These are phyloP conservation scores for Calameuta pallipes DNA, from an alignment of 2,888 invertebrate genomes.

Conservation along the genomic window DNA sequence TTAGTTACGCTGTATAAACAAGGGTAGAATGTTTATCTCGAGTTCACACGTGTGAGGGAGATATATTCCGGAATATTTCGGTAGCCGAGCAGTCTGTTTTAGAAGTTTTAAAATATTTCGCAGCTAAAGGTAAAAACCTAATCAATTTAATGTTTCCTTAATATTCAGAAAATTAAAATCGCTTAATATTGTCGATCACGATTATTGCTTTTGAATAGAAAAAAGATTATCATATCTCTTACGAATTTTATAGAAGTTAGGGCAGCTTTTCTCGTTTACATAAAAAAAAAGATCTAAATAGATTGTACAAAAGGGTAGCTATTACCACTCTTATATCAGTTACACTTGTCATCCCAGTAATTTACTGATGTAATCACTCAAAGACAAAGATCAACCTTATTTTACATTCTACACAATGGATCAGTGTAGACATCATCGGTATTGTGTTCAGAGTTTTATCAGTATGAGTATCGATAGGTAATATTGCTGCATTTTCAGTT, in stretches of 20 bases:
- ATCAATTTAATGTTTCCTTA: not conserved
- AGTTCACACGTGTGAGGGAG: not conserved
- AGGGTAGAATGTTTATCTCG: not conserved
- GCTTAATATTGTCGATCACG: not conserved
- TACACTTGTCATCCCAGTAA: not conserved
- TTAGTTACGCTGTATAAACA: not conserved
- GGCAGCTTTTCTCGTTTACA: not conserved
- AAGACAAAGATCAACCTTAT: not conserved
- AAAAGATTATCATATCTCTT: not conserved
- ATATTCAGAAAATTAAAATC: not conserved
- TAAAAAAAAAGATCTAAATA: not conserved
- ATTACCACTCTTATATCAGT: not conserved
- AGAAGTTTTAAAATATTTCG: not conserved
- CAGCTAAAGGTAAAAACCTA: not conserved
- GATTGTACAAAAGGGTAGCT: not conserved
- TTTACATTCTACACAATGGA: not conserved
- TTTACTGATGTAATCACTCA: not conserved
- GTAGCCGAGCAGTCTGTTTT: not conserved
- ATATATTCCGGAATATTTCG: not conserved
- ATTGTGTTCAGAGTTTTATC: not conserved
- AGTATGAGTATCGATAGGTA: not conserved
- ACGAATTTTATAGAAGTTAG: not conserved
- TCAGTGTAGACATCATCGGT: not conserved
- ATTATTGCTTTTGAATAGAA: not conserved
- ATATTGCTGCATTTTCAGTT: not conserved